Evolutionary conservation across 2,797 vertebrate species (phyloP).

Genomic region (Anguilla megastoma): DNA sequence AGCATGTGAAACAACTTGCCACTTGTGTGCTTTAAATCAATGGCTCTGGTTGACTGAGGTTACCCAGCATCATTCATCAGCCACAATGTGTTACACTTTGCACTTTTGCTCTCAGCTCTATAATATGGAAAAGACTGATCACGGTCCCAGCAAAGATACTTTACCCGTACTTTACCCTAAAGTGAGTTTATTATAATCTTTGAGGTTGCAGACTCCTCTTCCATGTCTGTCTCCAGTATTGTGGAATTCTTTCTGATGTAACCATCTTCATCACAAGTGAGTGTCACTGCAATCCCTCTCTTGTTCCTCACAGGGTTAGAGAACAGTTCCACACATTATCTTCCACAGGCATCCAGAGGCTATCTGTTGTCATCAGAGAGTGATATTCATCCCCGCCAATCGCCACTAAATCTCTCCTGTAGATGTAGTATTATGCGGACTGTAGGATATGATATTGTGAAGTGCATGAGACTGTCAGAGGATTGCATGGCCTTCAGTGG

Average conservation of each 20-base stretch:
- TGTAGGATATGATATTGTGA: too few species aligned
- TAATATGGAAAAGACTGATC: neutral
- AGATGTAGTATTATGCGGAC: too few species aligned
- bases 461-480: too few species aligned
- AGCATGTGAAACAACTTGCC: slow-evolving; percentile 16
- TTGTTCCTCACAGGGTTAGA: too few species aligned
- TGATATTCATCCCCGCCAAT: too few species aligned
- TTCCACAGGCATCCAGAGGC: too few species aligned
- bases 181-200: neutral
- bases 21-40: neutral
- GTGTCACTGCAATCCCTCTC: too few species aligned
- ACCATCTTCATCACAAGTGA: neutral
- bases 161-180: neutral
- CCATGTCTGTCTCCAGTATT: neutral
- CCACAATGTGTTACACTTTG: neutral
- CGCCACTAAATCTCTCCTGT: too few species aligned
- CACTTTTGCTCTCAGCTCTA: neutral
- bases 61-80: neutral
- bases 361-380: too few species aligned
- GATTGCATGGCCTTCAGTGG: too few species aligned
- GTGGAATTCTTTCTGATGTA: neutral
- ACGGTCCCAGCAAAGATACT: neutral
- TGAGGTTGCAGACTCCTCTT: too few species aligned
- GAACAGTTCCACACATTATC: too few species aligned
- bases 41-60: neutral